Evolutionary conservation across 1,140 invertebrate species (phyloP), one percentile per base, ranked within the genome.

Genomic region (Papilio polyxenes): DNA sequence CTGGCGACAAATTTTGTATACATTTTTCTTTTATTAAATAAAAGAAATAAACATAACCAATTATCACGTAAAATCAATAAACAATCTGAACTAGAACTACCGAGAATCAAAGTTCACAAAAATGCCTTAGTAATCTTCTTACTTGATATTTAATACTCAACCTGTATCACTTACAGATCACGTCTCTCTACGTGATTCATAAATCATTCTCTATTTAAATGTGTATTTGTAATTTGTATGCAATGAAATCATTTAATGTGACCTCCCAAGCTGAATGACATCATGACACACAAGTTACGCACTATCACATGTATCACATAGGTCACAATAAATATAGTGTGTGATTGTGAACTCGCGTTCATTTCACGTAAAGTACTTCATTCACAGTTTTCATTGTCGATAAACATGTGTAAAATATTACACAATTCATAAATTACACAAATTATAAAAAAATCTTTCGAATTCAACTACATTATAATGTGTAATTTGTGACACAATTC

Each of bases 141-240:
- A 40, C n/a, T 17, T 37, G 23, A 72, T 15, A 72, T 72, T 72
- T 72, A 72, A 72, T 37, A 59, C 56, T 59, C 37, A 37, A 72
- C 65, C 65, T 72, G 65, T 72, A 37, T 72, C 65, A 11, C 65
- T 72, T 72, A 72, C 65, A 72, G 31, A 72, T 40, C 65, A 72
- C 65, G 65, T 72, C 3, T 37, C 51, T 10, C 23, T 72, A 37
- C 65, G 31, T 72, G 65, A 72, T 72, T 72, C 31, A 72, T 37
- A 37, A 72, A 37, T 72, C 65, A 37, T 72, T 31, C 31, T 37
- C 65, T 37, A 72, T 31, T 37, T 72, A 72, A 10, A 23, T 31
- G 65, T 6, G 31, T 37, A 31, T 72, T 72, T 56, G 15, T 56
- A 56, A 56, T 56, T 56, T 72, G 65, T 72, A 72, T 72, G 62